phyloP scores from a whole-genome alignment of 2,888 invertebrate genomes.

The Spilarctia lutea region DNA sequence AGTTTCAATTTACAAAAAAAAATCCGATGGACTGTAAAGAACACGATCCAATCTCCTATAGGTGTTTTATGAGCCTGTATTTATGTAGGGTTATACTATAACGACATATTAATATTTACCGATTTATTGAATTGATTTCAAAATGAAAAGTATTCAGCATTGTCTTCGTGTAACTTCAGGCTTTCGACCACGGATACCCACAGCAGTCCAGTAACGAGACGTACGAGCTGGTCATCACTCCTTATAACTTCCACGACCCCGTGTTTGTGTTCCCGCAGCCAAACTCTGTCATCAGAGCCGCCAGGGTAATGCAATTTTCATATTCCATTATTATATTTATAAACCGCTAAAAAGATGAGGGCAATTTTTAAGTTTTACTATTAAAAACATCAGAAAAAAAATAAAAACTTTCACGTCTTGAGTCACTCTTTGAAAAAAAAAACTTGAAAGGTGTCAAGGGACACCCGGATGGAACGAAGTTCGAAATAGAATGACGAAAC shows the following conservation, averaged over 20 bases:
- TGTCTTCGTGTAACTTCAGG: conserved; percentile 66
- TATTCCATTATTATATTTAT: neutral
- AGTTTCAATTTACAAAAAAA: no score
- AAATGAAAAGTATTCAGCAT: neutral
- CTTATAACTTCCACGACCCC: conserved; percentile 87
- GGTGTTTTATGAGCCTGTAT: no score
- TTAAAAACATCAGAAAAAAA: neutral
- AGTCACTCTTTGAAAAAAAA: neutral
- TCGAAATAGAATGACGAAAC: no score
- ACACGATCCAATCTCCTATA: no score
- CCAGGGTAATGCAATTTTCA: conserved; percentile 63
- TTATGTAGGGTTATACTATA: neutral
- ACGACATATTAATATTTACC: neutral
- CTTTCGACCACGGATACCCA: conserved; percentile 85
- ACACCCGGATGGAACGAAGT: no score
- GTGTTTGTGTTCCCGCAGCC: conserved; percentile 81
- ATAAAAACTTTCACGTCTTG: neutral
- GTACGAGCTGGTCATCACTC: conserved; percentile 80
- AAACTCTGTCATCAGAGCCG: conserved; percentile 69
- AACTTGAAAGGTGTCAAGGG: no score
- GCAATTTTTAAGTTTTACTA: neutral
- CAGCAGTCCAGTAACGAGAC: conserved; percentile 67
- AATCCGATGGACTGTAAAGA: no score
- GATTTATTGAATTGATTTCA: neutral
- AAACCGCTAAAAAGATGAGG: neutral